Base-by-base conservation (phyloP, 1,140 invertebrate species). In the Bombus haemorrhoidalis region DNA sequence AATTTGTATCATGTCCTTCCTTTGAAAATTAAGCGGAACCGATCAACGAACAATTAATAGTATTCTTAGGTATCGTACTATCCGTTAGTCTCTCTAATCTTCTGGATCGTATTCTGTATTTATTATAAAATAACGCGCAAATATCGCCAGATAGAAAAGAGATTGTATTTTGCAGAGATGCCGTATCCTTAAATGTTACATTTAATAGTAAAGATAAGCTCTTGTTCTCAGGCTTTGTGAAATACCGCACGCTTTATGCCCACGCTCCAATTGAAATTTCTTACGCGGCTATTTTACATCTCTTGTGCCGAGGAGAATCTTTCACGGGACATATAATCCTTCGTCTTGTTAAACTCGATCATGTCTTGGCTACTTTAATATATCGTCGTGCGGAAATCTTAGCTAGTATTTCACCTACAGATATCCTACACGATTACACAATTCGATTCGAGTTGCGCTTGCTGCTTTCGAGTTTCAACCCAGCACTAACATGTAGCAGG, bases 251-350 rank as follows among this genome's bases (percentile, higher is more conserved):
- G 25, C 22, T 71, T 83, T 71, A 71, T 71, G 66, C 25, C 66
- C 32, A 13, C 25, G 15, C 47, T 37, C 15, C 15, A 53, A 79
- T 15, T 43, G 22, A 59, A 84, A 84, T 79, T 71, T 71, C 53
- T n/a, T 59, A 25, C 82, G 22, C 15, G 34, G 43, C 39, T 34
- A 76, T n/a, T 71, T 71, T 79, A 79, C 39, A 79, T 79, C 62
- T 18, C 3, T n/a, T 18, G 0, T 18, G 37, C 9, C 12, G 37
- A 10, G 74, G 12, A 34, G 41, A 71, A 84, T 71, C 75, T 79
- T 43, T 59, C 32, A 47, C 22, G 32, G 12, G 37, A 71, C 34
- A 28, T 34, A 18, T 28, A 59, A 83, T 79, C 32, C 66, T n/a
- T 13, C 28, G 34, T 78, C 32, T 85, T 59, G 32, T 62, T 22